Evolutionary conservation across 2,888 invertebrate genomes (phyloP), one percentile per base, ranked within the genome.

Genomic region (Agonopterix alstromeriana): DNA sequence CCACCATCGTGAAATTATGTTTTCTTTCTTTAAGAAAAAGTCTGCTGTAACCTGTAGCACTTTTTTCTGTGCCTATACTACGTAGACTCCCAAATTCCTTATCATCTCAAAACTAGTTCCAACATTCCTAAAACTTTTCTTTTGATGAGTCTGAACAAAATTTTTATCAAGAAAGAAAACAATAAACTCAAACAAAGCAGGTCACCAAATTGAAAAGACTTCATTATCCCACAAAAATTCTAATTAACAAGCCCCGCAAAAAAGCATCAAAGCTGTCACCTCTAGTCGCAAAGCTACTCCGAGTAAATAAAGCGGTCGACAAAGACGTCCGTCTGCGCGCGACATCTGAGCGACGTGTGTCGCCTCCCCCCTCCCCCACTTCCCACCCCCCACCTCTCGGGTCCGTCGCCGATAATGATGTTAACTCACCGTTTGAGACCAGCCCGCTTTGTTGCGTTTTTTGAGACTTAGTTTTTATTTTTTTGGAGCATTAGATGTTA

Each of bases 331-430:
- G 85, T 86, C 86, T 87, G 86, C 63, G 73, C 72, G 80, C 80
- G 87, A 87, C 87, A 82, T 83, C 80, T 86, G 86, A 86, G 86
- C 82, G 86, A 85, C 85, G 82, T 82, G 82, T 83, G 86, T 83
- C 85, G 75, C 53, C 56, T 60, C 60, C 54, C 58, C 55, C 48
- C 52, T 54, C 54, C 58, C 51, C 48, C 12, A 35, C 50, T 57
- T 54, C 48, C 53, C 57, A 48, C 49, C 57, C 57, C 51, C 65
- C 61, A 58, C 60, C 65, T 55, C 55, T 55, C 57, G 54, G 55
- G 73, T 72, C 73, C 75, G 64, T 67, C 73, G 67, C 80, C 81
- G 82, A 84, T 86, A 86, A 86, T 86, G 85, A 85, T 86, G 85
- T 86, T 84, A 85, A 84, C 84, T 84, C 81, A 76, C 78, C 77